Base-by-base conservation (phyloP, 2,797 vertebrate species). In the Leptoclinus maculatus region DNA sequence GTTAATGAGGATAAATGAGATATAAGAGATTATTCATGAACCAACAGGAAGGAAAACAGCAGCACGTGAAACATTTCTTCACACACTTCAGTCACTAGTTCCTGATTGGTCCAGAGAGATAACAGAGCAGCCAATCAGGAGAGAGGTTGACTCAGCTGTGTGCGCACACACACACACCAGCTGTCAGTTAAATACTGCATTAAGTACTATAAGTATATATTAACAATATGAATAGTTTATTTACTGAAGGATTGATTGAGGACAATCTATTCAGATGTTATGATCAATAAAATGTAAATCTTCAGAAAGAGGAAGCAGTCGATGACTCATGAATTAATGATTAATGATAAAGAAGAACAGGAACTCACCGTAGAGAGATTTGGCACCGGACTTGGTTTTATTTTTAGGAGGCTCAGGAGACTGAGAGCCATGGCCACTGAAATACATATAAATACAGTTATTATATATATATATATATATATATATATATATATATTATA, bases 361-460 rank as follows among this genome's bases (percentile, higher is more conserved):
- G 10, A 9, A 70, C 94, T 77, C 74, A 96, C 95, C 95, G 14
- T 93, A 92, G 2, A 93, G 67, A 66, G 82, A 83, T 93, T 95
- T 94, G 85, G 92, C 93, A 84, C 82, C 67, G 36, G 88, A 80
- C 84, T 84, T 91, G 74, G 83, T 84, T 82, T 92, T 92, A 14
- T 47, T 49, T 7, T 49, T 76, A 27, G 77, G 75, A 66, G 89
- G 88, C 74, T 94, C 93, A 0, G 92, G 78, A 64, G 89, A 83
- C 36, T 29, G 67, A 3, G 89, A 89, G 43, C 70, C 80, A 54
- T 88, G 90, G 77, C 94, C 93, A 25, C 95, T 95, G 88, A 23
- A 21, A 73, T 3, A 62, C 23, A 72, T 4, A 56, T 3, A 75
- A 29, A 47, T 1, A 62, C 59, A 62, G 23, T 10, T 11, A 49